phyloP scores from a whole-genome alignment of 64 coral and sea anemone genomes.

The Platygyra sinensis region DNA sequence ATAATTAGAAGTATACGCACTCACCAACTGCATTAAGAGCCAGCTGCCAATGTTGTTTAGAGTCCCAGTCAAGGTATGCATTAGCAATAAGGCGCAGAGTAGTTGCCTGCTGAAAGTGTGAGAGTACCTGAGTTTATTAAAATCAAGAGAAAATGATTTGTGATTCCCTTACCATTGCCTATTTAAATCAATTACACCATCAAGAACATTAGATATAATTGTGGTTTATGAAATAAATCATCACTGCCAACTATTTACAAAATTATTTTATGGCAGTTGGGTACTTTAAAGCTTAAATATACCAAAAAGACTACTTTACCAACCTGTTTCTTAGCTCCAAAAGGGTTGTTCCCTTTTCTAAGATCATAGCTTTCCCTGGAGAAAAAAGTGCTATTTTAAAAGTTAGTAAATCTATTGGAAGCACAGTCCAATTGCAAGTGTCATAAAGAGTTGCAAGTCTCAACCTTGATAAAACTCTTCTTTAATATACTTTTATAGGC shows the following conservation, averaged over 20 bases:
- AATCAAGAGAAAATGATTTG: not conserved
- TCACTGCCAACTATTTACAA: too few species aligned
- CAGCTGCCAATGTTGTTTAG: conserved; percentile 73
- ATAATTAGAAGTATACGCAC: conserved; percentile 5
- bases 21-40: conserved; percentile 92
- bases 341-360: conserved; percentile 74
- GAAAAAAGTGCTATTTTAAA: not conserved
- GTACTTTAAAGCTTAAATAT: too few species aligned
- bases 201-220: too few species aligned
- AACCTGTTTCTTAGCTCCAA: conserved; percentile 80
- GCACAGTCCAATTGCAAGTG: too few species aligned
- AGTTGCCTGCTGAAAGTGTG: conserved; percentile 36
- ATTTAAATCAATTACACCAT: not conserved
- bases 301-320: not conserved
- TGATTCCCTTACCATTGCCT: not conserved
- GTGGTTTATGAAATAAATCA: too few species aligned
- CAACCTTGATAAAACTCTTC: too few species aligned
- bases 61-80: conserved; percentile 96
- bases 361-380: conserved; percentile 91
- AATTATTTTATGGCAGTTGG: too few species aligned
- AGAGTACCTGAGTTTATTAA: not conserved
- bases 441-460: too few species aligned
- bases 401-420: too few species aligned
- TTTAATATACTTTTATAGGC: too few species aligned
- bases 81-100: conserved; percentile 91